Conservation (phyloP, 1,140 invertebrate species). For the Trissolcus basalis region DNA sequence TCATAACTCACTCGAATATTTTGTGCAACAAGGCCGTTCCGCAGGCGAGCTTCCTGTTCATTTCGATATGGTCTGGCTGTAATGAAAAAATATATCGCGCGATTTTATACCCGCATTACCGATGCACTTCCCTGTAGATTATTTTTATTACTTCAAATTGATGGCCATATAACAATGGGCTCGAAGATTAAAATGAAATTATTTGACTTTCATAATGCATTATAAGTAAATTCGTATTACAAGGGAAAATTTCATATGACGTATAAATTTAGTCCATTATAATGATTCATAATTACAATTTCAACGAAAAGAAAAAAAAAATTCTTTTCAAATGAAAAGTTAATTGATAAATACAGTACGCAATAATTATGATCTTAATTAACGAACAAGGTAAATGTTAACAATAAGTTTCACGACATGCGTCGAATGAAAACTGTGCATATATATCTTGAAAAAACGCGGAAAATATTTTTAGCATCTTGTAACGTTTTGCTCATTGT, state of each 20-base stretch:
- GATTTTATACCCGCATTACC: conserved; percentile 25
- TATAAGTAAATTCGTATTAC: too few species aligned
- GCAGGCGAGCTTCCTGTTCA: conserved; percentile 39
- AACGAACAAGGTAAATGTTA: too few species aligned
- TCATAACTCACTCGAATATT: conserved; percentile 55
- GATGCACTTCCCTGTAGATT: conserved; percentile 15
- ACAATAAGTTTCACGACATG: too few species aligned
- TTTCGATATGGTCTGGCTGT: conserved; percentile 41
- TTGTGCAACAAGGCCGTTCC: conserved; percentile 45
- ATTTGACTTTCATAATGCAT: not conserved
- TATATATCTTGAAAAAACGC: too few species aligned
- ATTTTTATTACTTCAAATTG: conserved; percentile 8
- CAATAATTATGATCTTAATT: too few species aligned
- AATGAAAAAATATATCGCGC: conserved; percentile 37
- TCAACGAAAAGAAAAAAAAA: too few species aligned
- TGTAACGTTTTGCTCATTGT: conserved; percentile 27
- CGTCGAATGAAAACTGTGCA: too few species aligned
- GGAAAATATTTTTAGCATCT: conserved; percentile 15
- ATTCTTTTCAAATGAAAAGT: too few species aligned
- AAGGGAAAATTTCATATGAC: too few species aligned
- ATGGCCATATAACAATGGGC: not conserved
- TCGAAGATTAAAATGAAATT: not conserved
- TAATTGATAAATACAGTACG: too few species aligned
- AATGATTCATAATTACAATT: too few species aligned
- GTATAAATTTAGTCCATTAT: too few species aligned